Evolutionary conservation across 2,888 invertebrate genomes (phyloP).

Genomic region (Gymnoscelis rufifasciata): DNA sequence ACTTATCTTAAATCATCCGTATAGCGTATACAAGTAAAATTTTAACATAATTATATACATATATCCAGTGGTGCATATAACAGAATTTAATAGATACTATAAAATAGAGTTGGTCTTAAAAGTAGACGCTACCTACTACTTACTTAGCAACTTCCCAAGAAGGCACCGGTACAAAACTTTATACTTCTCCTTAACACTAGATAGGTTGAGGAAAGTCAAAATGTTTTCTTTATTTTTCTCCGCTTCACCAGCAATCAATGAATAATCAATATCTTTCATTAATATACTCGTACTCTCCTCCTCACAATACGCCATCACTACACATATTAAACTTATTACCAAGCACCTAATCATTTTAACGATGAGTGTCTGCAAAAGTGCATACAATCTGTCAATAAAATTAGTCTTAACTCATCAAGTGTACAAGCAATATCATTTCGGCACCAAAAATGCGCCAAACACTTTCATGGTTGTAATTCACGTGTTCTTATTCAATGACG

Average conservation of each 20-base stretch:
- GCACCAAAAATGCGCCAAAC: no score
- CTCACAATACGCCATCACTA: conserved; percentile 11
- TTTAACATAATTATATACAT: no score
- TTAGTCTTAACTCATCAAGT: no score
- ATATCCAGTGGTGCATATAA: no score
- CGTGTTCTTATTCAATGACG: neutral
- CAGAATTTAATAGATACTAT: no score
- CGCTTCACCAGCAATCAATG: conserved; percentile 52
- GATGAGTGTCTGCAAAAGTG: no score
- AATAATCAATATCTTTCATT: conserved; percentile 53
- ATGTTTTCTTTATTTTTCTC: conserved; percentile 57
- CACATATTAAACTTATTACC: conserved; percentile 11
- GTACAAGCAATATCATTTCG: no score
- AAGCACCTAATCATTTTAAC: conserved; percentile 10
- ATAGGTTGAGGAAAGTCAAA: conserved; percentile 52
- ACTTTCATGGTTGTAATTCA: neutral
- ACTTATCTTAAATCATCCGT: no score
- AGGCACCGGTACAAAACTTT: conserved; percentile 50
- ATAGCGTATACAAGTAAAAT: no score
- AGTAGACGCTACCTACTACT: conserved; percentile 15
- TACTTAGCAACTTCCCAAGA: conserved; percentile 49
- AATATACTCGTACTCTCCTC: conserved; percentile 29
- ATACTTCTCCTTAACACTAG: conserved; percentile 48
- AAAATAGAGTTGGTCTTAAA: no score
- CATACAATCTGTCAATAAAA: no score